A percentile compares a stretch with the other conserved stretches of the same genome.
phyloP scores from a whole-genome alignment of 2,113 vertebrate genomes.

The Pitta sordida region DNA sequence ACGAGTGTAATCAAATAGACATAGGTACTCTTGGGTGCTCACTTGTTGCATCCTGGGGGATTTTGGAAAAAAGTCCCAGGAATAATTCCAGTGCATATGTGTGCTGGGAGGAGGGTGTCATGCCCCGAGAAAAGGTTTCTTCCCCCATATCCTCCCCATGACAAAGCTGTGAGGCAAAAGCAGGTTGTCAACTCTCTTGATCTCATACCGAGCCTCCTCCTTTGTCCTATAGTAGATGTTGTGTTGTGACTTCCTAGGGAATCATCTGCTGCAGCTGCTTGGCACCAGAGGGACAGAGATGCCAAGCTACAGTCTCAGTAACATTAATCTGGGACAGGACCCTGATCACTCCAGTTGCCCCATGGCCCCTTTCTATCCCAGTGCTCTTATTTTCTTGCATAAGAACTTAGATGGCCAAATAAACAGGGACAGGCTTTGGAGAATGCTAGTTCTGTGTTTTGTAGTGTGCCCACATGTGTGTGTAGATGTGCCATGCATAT shows the following conservation, averaged over 20 bases:
- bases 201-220: background rate
- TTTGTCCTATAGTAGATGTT: background rate
- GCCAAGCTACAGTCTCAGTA: background rate
- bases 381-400: background rate
- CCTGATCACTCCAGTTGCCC: background rate
- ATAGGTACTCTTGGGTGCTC: background rate
- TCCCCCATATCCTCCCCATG: background rate
- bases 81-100: background rate
- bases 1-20: background rate
- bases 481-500: background rate
- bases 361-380: background rate
- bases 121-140: background rate
- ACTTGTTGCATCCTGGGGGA: background rate
- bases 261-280: background rate
- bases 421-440: background rate
- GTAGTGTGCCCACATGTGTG: background rate
- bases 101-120: rapidly evolving
- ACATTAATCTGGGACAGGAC: background rate
- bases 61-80: background rate
- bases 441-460: background rate
- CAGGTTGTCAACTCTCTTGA: background rate
- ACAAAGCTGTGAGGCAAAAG: background rate
- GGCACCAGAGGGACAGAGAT: background rate
- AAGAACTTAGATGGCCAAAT: background rate
- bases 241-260: background rate